phyloP scores from a whole-genome alignment of 2,797 vertebrate species.

The Anisognathus igniventris region DNA sequence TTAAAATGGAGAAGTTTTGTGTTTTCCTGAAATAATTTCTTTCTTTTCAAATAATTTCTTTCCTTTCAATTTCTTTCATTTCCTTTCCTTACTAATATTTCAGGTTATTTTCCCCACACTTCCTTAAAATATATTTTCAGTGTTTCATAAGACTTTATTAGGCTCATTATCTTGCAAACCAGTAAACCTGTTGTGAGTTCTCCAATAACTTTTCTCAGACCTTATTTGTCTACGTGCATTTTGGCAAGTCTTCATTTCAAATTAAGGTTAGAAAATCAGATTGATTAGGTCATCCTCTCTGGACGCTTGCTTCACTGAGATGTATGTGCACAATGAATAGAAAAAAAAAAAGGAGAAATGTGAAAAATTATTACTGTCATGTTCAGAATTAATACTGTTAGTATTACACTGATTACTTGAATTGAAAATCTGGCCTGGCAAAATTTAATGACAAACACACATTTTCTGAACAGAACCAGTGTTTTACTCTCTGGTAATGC shows the following conservation, averaged over 20 bases:
- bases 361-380: background rate
- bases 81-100: background rate
- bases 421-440: background rate
- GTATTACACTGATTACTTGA: background rate
- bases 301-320: background rate
- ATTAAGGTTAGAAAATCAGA: background rate
- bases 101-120: background rate
- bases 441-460: background rate
- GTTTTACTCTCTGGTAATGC: background rate
- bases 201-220: background rate
- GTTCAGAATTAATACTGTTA: background rate
- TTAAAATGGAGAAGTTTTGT: background rate
- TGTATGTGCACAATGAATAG: rapidly evolving
- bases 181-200: background rate
- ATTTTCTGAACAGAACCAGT: background rate
- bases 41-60: background rate
- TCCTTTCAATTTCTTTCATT: background rate
- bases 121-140: background rate
- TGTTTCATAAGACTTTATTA: background rate
- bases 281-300: background rate
- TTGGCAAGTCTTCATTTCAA: background rate
- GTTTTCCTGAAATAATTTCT: background rate
- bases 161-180: background rate
- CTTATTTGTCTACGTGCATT: background rate
- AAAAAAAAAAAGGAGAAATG: background rate